Evolutionary conservation across 1,140 invertebrate species (phyloP), one percentile per base, ranked within the genome.

Genomic region (Bombus sylvicola): DNA sequence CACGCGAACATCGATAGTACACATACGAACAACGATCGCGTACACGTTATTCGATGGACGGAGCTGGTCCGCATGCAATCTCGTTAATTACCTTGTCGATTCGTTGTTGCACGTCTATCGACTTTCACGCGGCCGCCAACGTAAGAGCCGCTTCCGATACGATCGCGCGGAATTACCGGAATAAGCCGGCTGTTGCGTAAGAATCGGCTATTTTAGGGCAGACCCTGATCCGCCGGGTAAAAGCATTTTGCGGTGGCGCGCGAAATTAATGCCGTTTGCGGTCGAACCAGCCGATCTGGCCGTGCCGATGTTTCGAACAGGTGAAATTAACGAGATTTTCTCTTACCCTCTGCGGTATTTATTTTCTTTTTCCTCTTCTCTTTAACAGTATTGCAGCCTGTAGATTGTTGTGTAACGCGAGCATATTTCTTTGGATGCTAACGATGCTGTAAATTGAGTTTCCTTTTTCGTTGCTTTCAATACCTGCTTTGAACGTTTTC

Each of bases 71-170:
- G 34, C 34, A 73, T 78, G 86, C 83, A 87, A 89, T 88, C 85
- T 91, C 92, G 91, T 93, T 92, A 92, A 93, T 92, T 92, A 92
- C 90, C 86, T 76, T 74, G 85, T 89, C 84, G 90, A 91, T 92
- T 92, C 89, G 91, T 90, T 90, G 88, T 71, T 74, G 37, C 66
- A 22, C 73, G 13, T 66, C 77, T 75, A 64, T 79, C 75, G 68
- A 57, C 76, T 69, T 72, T 78, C 80, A 66, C 78, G 39, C 28
- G 76, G 28, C 62, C 76, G 31, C 43, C 37, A 37, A 34, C 57
- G 28, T 53, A 53, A 81, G 66, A 81, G 41, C 71, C 39, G 34
- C 43, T 62, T 78, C 59, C 59, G 31, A 82, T 73, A 41, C n/a
- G 37, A 81, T 81, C 80, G 43, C 18, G 15, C 37, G 47, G 74